Evolutionary conservation across 2,888 invertebrate genomes (phyloP).

Genomic region (Drosophila mulleri): DNA sequence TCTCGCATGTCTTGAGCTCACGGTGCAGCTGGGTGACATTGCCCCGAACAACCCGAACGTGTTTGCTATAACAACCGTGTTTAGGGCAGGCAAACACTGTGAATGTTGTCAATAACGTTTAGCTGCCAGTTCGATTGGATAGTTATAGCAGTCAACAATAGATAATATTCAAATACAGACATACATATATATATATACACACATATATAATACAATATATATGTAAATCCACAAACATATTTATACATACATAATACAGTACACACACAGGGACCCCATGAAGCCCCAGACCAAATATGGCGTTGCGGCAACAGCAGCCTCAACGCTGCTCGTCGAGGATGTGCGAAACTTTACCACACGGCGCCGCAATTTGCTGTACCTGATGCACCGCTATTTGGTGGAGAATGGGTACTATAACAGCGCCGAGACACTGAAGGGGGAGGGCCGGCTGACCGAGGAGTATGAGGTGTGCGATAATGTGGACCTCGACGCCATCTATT

Average conservation of each 20-base stretch:
- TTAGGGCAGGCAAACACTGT: constrained; percentile 44
- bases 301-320: constrained; percentile 57
- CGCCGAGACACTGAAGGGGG: constrained; percentile 88
- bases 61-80: constrained; percentile 58
- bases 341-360: constrained; percentile 82
- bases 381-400: constrained; percentile 89
- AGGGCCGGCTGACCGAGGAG: constrained; percentile 89
- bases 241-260: background rate
- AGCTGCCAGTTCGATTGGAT: constrained; percentile 32
- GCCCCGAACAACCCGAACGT: constrained; percentile 16
- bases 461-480: constrained; percentile 95
- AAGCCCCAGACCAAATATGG: constrained; percentile 69
- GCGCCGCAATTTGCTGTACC: constrained; percentile 87
- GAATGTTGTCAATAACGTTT: constrained; percentile 36
- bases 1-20: background rate
- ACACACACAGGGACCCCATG: constrained; percentile 31
- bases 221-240: background rate
- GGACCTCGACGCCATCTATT: constrained; percentile 93
- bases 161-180: constrained; percentile 6
- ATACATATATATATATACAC: constrained; percentile 1
- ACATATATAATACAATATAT: background rate
- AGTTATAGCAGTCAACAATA: constrained; percentile 15
- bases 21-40: constrained; percentile 13
- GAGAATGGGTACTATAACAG: constrained; percentile 89
- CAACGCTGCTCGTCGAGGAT: constrained; percentile 74